Percentiles rank a stretch among this genome's conserved stretches.
phyloP scores from a whole-genome alignment of 2,888 invertebrate species.

The Drepanosiphum platanoidis region DNA sequence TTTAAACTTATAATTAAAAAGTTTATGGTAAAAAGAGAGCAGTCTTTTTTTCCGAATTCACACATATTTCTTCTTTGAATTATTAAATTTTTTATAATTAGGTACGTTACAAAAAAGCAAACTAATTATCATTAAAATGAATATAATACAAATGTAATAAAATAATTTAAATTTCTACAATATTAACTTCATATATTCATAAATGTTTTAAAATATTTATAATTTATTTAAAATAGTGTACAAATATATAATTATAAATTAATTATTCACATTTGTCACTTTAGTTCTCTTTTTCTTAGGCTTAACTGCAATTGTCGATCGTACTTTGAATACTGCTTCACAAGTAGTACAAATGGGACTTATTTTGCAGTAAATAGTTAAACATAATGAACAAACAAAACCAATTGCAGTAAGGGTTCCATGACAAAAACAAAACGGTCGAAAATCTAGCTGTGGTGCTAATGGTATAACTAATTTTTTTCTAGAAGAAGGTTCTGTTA shows the following conservation, averaged over 20 bases:
- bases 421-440: constrained; percentile 98
- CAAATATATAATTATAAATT: constrained; percentile 1
- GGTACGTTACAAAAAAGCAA: background rate
- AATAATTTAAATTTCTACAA: background rate
- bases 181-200: background rate
- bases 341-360: constrained; percentile 98
- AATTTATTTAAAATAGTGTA: background rate
- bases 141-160: constrained; percentile 1
- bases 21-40: background rate
- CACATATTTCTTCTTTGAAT: background rate
- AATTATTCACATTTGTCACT: constrained; percentile 47
- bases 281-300: constrained; percentile 85
- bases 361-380: constrained; percentile 97
- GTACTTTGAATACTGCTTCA: constrained; percentile 91
- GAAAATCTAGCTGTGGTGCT: constrained; percentile 90
- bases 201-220: background rate
- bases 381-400: constrained; percentile 96
- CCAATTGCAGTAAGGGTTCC: constrained; percentile 94
- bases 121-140: background rate
- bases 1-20: too few species aligned
- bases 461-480: constrained; percentile 88
- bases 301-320: constrained; percentile 81
- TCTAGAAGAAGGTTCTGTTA: constrained; percentile 84
- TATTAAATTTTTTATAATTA: background rate
- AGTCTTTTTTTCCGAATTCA: background rate